Evolutionary conservation across 35 echinoderm and acorn worm species (phyloP), one percentile per base, ranked within the genome.

Genomic region (Eucidaris tribuloides): DNA sequence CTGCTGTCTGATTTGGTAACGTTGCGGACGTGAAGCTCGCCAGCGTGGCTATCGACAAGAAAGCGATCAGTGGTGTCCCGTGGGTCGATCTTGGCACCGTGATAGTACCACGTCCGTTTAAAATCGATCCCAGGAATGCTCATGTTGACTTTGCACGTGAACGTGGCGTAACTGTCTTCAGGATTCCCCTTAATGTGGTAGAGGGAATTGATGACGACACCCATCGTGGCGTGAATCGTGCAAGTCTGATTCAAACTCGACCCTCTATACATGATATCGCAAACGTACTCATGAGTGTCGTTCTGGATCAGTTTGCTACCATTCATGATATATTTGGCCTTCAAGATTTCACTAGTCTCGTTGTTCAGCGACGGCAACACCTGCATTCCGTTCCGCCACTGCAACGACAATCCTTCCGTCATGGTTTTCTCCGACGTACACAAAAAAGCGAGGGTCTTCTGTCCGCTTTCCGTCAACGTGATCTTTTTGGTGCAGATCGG

Each of bases 31-130:
- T 80, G 77, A 24, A 80, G 48, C n/a, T 50, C 45, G 5, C 77
- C 77, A 55, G 77, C 52, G 18, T 80, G 77, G 55, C 44, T 80
- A 30, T 80, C 77, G 0, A 80, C 52, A 4, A 80, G 48, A 20
- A 80, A 80, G 3, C 77, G n/a, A 56, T 80, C 77, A n/a, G 22
- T 58, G 28, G 34, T 30, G 55, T 80, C 52, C 15, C 37, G 45
- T 5, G 45, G 30, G 52, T 80, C 77, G 32, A 80, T 58, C 37
- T 50, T 50, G 11, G 3, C 38, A 4, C 52, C 45, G 22, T 80
- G 45, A 17, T 55, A 80, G 38, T 80, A 80, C 77, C 77, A 80
- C 11, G 52, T 58, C 30, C 77, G 77, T 40, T 80, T 80, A 46
- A 55, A 80, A 34, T 25, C 77, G 22, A 80, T 80, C 7, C 77